Evolutionary conservation across 2,113 vertebrate species (phyloP), one percentile per base, ranked within the genome.

Genomic region (Thamnophis sirtalis): DNA sequence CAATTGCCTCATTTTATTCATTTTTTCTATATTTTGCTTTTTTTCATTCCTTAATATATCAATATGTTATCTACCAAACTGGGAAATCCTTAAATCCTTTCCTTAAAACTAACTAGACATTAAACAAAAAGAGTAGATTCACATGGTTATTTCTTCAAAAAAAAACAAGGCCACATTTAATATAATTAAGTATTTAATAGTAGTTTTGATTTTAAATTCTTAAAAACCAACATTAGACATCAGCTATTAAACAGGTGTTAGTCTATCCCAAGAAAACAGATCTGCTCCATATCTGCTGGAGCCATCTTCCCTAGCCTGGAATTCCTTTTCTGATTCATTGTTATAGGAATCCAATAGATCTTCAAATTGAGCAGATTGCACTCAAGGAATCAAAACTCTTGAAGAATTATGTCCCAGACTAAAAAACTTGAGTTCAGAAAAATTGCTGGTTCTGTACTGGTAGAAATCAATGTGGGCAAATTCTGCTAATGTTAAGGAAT

Each of bases 1-100:
- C 50, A 19, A 28, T 89, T 54, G 86, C 68, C 0, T 0, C 49
- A 0, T 58, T 89, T 86, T 68, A 11, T 53, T n/a, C 1, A 28
- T 85, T 43, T 19, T 88, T 48, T 10, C 73, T 21, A 43, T 13
- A 2, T 56, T 54, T 4, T 87, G 0, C 15, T 38, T 53, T 54
- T 10, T 38, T 3, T 2, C 84, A 15, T 51, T 24, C 88, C 63
- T 28, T 5, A 85, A 24, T 33, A 15, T 10, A 8, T 68, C 28
- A 68, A 43, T 80, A 38, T 38, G 17, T 38, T 80, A 19, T 80
- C 33, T 38, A 80, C 73, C 33, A 33, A 33, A 38, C 24, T 80
- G 38, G 51, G n/a, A 19, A 50, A 49, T 22, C n/a, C 84, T 5
- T 58, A 58, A 58, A 58, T 22, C 50, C 13, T 84, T 22, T 21